These are phyloP conservation scores for Morpho achilles DNA, from an alignment of 2,888 invertebrate species.

Conservation along the genomic window DNA sequence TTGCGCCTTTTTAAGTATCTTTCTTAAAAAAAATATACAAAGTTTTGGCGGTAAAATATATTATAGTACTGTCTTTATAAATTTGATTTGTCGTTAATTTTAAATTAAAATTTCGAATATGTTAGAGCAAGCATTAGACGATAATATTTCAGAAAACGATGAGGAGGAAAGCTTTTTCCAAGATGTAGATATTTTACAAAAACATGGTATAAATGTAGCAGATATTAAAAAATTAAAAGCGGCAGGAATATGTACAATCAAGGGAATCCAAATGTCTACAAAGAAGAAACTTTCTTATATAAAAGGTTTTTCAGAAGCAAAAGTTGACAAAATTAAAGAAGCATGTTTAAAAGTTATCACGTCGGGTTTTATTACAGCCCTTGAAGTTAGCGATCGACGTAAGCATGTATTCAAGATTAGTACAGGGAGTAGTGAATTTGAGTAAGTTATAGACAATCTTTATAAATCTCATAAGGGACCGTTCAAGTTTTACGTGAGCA, in stretches of 20 bases:
- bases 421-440: conserved; percentile 83
- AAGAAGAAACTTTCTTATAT: conserved; percentile 84
- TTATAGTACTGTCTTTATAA: background rate
- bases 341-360: conserved; percentile 83
- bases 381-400: conserved; percentile 85
- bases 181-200: conserved; percentile 84
- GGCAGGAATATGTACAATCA: conserved; percentile 88
- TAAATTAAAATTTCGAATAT: conserved; percentile 31
- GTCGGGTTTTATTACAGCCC: conserved; percentile 85
- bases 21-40: no score
- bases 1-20: no score
- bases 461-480: no score
- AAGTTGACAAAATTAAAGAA: conserved; percentile 90
- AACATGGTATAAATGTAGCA: conserved; percentile 82
- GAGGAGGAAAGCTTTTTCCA: conserved; percentile 86
- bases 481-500: no score
- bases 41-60: conserved; percentile 31
- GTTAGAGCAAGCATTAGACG: conserved; percentile 65
- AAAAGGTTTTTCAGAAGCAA: conserved; percentile 87
- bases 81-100: conserved; percentile 1
- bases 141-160: conserved; percentile 72
- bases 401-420: conserved; percentile 85
- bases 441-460: conserved; percentile 73
- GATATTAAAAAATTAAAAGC: conserved; percentile 88
- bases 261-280: conserved; percentile 89